phyloP scores from a whole-genome alignment of 2,113 vertebrate species.

The Larimichthys polyactis region DNA sequence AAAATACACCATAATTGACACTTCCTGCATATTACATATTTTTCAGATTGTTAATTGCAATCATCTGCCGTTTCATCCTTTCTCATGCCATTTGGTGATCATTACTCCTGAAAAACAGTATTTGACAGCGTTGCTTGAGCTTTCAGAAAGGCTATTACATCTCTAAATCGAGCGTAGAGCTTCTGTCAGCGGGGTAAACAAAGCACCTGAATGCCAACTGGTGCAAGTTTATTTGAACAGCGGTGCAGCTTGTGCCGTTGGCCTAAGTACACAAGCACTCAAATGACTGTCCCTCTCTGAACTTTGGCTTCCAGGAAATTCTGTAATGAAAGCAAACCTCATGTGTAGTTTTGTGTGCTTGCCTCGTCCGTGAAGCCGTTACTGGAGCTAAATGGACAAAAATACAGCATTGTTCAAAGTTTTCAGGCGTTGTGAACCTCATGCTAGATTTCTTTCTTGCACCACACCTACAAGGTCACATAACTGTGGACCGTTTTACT shows the following conservation, averaged over 20 bases:
- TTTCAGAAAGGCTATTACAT: slow-evolving; percentile 13
- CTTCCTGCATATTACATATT: background rate
- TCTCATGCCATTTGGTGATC: slow-evolving; percentile 27
- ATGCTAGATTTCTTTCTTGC: background rate
- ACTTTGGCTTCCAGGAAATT: slow-evolving; percentile 60
- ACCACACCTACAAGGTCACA: background rate
- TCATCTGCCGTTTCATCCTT: slow-evolving; percentile 3
- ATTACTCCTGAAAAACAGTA: slow-evolving; percentile 22
- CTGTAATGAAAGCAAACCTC: slow-evolving; percentile 44
- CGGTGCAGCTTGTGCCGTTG: background rate
- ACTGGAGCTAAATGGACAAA: background rate
- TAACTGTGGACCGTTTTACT: no score
- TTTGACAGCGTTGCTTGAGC: slow-evolving; percentile 25
- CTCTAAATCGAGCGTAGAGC: slow-evolving; percentile 38
- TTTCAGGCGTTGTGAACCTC: background rate
- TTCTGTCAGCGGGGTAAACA: slow-evolving; percentile 46
- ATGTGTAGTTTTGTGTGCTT: slow-evolving; percentile 3
- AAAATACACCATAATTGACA: background rate
- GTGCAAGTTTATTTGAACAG: slow-evolving; percentile 70
- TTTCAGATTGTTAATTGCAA: background rate
- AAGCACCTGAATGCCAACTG: slow-evolving; percentile 65
- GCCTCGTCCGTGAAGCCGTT: background rate
- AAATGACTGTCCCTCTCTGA: slow-evolving; percentile 37
- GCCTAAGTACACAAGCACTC: slow-evolving; percentile 52
- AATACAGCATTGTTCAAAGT: slow-evolving; percentile 17